Evolutionary conservation across 2,888 invertebrate genomes (phyloP).

Genomic region (Aromia moschata): DNA sequence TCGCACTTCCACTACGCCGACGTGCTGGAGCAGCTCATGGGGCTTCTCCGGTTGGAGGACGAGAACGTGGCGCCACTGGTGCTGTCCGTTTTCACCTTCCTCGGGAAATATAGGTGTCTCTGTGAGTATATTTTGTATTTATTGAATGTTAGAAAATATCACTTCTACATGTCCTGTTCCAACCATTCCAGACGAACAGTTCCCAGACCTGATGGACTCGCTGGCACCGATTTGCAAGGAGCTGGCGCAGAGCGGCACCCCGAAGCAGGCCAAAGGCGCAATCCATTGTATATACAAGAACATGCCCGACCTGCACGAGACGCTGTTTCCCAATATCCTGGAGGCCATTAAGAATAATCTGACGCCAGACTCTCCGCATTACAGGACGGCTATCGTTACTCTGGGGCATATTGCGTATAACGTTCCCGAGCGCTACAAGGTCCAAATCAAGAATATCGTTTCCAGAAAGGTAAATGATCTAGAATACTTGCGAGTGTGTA

Average conservation of each 20-base stretch:
- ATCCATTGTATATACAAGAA: constrained; percentile 91
- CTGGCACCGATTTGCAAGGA: constrained; percentile 88
- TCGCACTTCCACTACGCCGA: constrained; percentile 90
- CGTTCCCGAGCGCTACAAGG: constrained; percentile 88
- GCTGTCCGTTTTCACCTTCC: constrained; percentile 84
- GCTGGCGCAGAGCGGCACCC: constrained; percentile 87
- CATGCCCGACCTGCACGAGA: constrained; percentile 75
- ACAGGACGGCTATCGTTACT: constrained; percentile 93
- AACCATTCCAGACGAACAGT: constrained; percentile 70
- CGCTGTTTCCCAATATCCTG: constrained; percentile 84
- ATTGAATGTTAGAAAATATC: not conserved
- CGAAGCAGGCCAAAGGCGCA: constrained; percentile 97
- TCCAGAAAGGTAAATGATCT: constrained; percentile 84
- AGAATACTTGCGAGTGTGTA: too few relatives aligned
- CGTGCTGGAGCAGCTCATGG: constrained; percentile 79
- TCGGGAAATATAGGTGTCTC: constrained; percentile 86
- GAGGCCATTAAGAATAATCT: constrained; percentile 82
- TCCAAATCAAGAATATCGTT: constrained; percentile 92
- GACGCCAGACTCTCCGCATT: constrained; percentile 78
- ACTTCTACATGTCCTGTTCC: not conserved
- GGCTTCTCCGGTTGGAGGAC: constrained; percentile 83
- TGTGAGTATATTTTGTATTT: constrained; percentile 65
- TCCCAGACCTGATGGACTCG: constrained; percentile 78
- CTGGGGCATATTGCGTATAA: constrained; percentile 94
- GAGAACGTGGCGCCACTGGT: constrained; percentile 83